Base-by-base conservation (phyloP, 2,888 invertebrate genomes). In the Lymantria dispar region DNA sequence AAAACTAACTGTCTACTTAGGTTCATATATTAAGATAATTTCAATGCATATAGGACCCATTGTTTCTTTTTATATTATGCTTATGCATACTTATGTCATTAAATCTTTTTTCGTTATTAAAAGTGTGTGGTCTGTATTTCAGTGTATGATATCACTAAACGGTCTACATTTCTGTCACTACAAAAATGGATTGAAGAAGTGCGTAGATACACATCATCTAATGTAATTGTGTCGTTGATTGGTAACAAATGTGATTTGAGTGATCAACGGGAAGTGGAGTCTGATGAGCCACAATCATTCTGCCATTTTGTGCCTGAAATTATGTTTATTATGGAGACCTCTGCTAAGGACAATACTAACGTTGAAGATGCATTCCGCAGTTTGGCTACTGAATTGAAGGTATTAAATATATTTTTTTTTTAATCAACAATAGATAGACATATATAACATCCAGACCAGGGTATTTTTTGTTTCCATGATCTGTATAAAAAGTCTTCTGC, bases 151-250 rank as follows among this genome's bases (percentile, higher is more conserved):
- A 97, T 99, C 62, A 98, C 98, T 55, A 98, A 98, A 78, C 92
- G 97, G 53, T 95, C 97, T 48, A 96, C 98, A 41, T 99, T 98
- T 89, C 92, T 97, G 58, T 98, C 96, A 67, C 92, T 99, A 49
- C 96, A 97, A 80, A 94, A 97, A 80, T 99, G 99, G 99, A 95
- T 99, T 60, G 98, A 98, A 77, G 99, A 99, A 92, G 97, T 99
- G 1, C 93, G 98, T 64, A 94, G 96, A 74, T 99, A 98, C 78
- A 98, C 99, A 47, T 98, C 98, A 14, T 96, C 96, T 30, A 96
- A 97, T 80, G 97, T 98, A 31, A 94, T 98, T 58, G 94, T 98
- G 57, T 95, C 98, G 40, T 89, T 99, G 63, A 96, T 99, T 58
- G 99, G 98, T 8, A 98, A 98, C 74, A 98, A 98, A 86, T 96